Conservation (phyloP, 2,113 vertebrate species). For the Istiophorus platypterus region DNA sequence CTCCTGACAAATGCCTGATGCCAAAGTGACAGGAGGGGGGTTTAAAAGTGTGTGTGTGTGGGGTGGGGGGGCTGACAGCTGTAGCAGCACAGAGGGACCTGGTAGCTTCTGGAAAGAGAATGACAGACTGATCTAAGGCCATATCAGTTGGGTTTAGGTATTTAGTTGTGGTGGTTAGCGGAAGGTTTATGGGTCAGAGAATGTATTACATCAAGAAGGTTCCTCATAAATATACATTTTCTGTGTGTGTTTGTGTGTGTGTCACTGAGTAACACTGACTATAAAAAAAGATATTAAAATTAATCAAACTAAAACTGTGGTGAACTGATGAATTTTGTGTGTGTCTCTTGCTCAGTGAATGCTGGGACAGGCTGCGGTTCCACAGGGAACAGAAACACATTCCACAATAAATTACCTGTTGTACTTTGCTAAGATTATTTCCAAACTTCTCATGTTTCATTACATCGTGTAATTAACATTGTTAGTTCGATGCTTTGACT, state of each 20-base stretch:
- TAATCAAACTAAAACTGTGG: too few relatives aligned
- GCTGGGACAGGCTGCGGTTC: neutral
- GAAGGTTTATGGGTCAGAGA: neutral
- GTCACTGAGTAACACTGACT: too few relatives aligned
- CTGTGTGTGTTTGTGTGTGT: too few relatives aligned
- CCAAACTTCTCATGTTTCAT: neutral
- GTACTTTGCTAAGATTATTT: too few relatives aligned
- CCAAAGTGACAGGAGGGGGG: slow-evolving; percentile 49
- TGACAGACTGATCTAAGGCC: slow-evolving; percentile 49
- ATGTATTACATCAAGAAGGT: neutral
- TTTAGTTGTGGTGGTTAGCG: neutral
- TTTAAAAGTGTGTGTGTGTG: slow-evolving; percentile 22
- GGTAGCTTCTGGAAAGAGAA: slow-evolving; percentile 83
- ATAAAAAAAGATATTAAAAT: too few relatives aligned
- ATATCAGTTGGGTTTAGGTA: neutral
- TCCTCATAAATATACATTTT: neutral
- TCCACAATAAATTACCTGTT: too few relatives aligned
- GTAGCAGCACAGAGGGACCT: slow-evolving; percentile 65
- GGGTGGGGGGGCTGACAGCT: slow-evolving; percentile 74
- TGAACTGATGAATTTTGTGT: neutral
- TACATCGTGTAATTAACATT: too few relatives aligned
- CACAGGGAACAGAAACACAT: neutral
- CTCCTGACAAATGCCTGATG: slow-evolving; percentile 80
- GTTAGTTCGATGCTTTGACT: too few relatives aligned
- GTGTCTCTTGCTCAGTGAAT: neutral